Conservation (phyloP, 2,113 vertebrate species). For the Loxodonta africana region DNA sequence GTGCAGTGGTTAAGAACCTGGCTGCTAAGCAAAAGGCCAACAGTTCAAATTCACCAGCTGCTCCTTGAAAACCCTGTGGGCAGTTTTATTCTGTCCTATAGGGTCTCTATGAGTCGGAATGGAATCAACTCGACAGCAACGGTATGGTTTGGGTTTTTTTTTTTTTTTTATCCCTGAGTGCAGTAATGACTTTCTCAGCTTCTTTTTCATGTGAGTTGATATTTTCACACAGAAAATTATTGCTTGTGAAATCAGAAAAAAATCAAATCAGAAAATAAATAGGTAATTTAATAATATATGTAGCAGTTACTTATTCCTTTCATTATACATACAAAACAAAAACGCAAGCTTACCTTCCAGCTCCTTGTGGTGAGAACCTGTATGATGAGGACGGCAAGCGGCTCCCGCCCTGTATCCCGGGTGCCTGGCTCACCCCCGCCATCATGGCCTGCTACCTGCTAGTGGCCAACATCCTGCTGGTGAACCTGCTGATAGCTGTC, state of each 20-base stretch:
- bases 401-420: constrained; percentile 97
- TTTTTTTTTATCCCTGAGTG: neutral
- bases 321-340: neutral
- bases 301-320: neutral
- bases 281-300: neutral
- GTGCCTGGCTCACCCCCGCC: constrained; percentile 98
- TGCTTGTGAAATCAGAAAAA: neutral
- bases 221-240: constrained; percentile 9
- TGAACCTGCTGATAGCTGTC: constrained; percentile 98
- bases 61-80: too few species aligned
- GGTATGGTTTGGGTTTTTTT: too few species aligned
- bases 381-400: constrained; percentile 98
- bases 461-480: constrained; percentile 98
- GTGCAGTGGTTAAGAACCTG: too few species aligned
- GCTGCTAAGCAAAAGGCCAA: too few species aligned
- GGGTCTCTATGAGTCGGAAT: too few species aligned
- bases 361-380: constrained; percentile 97
- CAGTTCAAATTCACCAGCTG: too few species aligned
- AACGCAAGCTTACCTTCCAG: constrained; percentile 83
- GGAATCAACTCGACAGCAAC: too few species aligned
- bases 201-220: neutral
- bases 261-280: neutral
- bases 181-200: neutral
- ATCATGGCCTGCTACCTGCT: constrained; percentile 99
- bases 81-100: too few species aligned